Conservation (phyloP, 1,140 invertebrate species). For the Globodera rostochiensis region DNA sequence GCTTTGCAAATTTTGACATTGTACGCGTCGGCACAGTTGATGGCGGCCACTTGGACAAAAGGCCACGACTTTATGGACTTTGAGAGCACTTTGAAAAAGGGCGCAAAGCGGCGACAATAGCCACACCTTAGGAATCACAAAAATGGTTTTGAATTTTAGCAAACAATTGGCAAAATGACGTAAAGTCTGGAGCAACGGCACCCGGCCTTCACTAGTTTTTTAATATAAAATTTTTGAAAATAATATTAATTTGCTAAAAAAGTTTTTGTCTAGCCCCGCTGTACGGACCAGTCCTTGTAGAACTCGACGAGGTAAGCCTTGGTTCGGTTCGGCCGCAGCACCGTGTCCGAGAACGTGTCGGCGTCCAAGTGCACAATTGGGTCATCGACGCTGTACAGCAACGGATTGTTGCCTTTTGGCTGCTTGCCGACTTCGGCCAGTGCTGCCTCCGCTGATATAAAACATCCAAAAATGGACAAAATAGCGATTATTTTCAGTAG, state of each 20-base stretch:
- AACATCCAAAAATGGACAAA: not conserved
- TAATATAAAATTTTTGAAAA: no score
- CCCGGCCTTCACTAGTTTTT: no score
- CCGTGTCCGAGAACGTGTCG: constrained; percentile 54
- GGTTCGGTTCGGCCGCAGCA: constrained; percentile 39
- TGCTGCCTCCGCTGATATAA: not conserved
- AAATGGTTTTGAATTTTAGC: not conserved
- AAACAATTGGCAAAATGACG: no score
- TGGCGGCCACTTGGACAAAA: constrained; percentile 50
- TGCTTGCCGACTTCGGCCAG: constrained; percentile 1
- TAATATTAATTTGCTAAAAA: no score
- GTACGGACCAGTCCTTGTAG: constrained; percentile 54
- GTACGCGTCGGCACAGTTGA: constrained; percentile 57
- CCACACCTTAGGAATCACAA: constrained; percentile 36
- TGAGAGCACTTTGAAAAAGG: constrained; percentile 52
- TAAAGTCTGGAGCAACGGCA: no score
- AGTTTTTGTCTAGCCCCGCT: not conserved
- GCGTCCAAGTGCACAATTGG: constrained; percentile 56
- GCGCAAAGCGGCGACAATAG: constrained; percentile 57
- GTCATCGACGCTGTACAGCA: constrained; percentile 52
- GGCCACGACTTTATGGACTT: constrained; percentile 45
- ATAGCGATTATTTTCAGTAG: not conserved
- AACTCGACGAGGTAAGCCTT: constrained; percentile 53
- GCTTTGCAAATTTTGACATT: constrained; percentile 50
- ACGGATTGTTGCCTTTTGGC: constrained; percentile 47